Percentiles rank a stretch among this genome's conserved stretches.
phyloP scores from a whole-genome alignment of 2,888 invertebrate genomes.

The Drosophila emarginata region DNA sequence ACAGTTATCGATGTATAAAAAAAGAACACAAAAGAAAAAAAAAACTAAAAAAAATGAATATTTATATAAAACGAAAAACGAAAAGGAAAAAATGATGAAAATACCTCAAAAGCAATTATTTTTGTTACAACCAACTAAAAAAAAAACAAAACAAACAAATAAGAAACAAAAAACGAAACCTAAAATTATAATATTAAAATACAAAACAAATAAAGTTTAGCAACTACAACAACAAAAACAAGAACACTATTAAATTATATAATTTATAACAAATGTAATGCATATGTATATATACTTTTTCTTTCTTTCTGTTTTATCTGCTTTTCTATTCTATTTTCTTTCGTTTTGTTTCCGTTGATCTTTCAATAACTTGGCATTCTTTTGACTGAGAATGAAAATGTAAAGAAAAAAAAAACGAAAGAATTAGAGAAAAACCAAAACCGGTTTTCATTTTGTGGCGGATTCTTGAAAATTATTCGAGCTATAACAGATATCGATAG shows the following conservation, averaged over 20 bases:
- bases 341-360: not conserved
- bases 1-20: constrained; percentile 44
- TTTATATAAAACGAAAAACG: constrained; percentile 68
- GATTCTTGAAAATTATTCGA: constrained; percentile 39
- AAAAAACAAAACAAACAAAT: constrained; percentile 48
- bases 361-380: constrained; percentile 19
- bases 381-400: constrained; percentile 30
- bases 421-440: constrained; percentile 41
- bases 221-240: constrained; percentile 39
- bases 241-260: constrained; percentile 33
- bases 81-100: constrained; percentile 40
- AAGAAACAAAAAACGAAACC: constrained; percentile 33
- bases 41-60: constrained; percentile 68
- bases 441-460: constrained; percentile 45
- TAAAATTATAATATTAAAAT: constrained; percentile 26
- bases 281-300: constrained; percentile 31
- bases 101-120: constrained; percentile 79
- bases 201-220: constrained; percentile 25
- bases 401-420: constrained; percentile 12
- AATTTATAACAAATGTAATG: constrained; percentile 26
- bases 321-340: constrained; percentile 29
- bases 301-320: constrained; percentile 35
- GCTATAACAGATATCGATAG: not conserved
- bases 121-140: constrained; percentile 72
- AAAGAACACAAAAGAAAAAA: constrained; percentile 65